Evolutionary conservation across 2,113 vertebrate genomes (phyloP).

Genomic region (Pyxicephalus adspersus): DNA sequence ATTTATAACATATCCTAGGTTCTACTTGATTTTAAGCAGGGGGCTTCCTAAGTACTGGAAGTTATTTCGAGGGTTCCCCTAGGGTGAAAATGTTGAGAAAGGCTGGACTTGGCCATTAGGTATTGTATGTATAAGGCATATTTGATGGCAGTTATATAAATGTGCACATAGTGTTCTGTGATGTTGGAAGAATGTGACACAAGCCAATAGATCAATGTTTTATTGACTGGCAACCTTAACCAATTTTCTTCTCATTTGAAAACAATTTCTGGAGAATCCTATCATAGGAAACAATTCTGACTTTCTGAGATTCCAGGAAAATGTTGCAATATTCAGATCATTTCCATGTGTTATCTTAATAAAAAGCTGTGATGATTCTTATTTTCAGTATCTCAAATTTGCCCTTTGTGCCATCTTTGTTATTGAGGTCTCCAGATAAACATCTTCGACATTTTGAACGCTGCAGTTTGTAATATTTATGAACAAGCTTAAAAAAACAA

Average conservation of each 20-base stretch:
- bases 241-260: constrained; percentile 1
- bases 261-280: constrained; percentile 33
- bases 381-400: background rate
- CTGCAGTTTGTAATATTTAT: background rate
- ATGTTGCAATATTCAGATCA: constrained; percentile 41
- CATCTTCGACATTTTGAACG: background rate
- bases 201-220: background rate
- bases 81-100: too few species aligned
- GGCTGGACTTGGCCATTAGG: too few species aligned
- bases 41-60: too few species aligned
- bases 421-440: background rate
- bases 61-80: too few species aligned
- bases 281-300: background rate
- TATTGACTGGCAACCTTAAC: background rate
- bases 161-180: background rate
- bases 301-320: constrained; percentile 13
- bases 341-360: constrained; percentile 13
- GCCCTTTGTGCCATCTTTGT: background rate
- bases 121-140: too few species aligned
- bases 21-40: too few species aligned
- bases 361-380: background rate
- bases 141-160: background rate
- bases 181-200: background rate
- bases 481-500: background rate
- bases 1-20: too few species aligned